Percentiles rank a stretch among this genome's conserved stretches.
These are phyloP conservation scores for Myodes glareolus DNA, from an alignment of 2,113 vertebrate genomes.

Conservation along the genomic window DNA sequence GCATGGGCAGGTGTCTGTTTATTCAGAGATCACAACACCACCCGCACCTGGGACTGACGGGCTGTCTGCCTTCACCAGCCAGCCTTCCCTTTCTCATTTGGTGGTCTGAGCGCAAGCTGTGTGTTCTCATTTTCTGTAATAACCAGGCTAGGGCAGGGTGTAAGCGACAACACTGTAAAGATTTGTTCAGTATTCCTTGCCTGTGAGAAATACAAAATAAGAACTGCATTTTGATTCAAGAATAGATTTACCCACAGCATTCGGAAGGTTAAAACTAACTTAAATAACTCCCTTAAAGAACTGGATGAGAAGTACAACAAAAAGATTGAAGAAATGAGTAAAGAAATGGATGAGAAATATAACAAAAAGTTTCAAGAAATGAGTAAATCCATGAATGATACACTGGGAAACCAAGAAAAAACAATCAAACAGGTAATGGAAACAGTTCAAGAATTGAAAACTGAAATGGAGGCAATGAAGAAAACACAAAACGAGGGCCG, in stretches of 20 bases:
- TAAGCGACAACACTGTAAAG: not conserved
- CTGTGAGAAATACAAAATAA: constrained; percentile 23
- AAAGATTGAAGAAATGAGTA: no score
- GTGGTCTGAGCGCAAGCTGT: not conserved
- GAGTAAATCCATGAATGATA: no score
- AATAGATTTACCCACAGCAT: not conserved
- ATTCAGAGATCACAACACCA: not conserved
- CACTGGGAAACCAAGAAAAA: no score
- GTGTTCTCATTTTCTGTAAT: not conserved
- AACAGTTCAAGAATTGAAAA: no score
- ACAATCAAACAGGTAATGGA: no score
- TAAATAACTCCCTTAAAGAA: no score
- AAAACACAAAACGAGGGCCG: no score
- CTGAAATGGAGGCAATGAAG: no score
- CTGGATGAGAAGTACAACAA: no score
- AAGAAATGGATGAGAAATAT: no score
- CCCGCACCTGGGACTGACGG: not conserved
- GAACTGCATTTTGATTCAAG: constrained; percentile 2
- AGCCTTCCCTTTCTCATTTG: not conserved
- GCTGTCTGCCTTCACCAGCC: not conserved
- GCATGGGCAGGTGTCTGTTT: not conserved
- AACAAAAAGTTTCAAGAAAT: no score
- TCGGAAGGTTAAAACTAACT: not conserved
- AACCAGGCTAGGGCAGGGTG: not conserved
- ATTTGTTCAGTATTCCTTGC: constrained; percentile 4